Evolutionary conservation across 1,140 invertebrate species (phyloP).

Genomic region (Lordiphosa mommai): DNA sequence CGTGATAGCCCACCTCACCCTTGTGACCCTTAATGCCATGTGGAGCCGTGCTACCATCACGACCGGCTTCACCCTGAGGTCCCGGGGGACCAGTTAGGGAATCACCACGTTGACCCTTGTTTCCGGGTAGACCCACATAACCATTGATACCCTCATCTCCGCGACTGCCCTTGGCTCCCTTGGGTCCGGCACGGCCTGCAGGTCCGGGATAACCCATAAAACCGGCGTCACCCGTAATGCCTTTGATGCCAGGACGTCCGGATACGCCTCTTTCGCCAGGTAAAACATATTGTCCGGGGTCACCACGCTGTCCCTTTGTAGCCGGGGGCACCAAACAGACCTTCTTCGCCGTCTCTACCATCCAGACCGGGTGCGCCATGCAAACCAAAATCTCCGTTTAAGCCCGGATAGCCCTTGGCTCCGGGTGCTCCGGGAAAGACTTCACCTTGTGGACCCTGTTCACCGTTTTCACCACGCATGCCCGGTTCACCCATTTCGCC

Average conservation of each 20-base stretch:
- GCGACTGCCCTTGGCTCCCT: constrained; percentile 53
- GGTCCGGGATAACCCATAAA: constrained; percentile 42
- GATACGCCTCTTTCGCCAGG: constrained; percentile 76
- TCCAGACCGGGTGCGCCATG: constrained; percentile 79
- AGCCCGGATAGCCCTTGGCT: constrained; percentile 81
- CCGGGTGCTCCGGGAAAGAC: constrained; percentile 79
- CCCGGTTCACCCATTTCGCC: constrained; percentile 61
- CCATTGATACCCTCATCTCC: constrained; percentile 80
- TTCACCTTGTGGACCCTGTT: constrained; percentile 50
- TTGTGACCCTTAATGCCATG: constrained; percentile 83
- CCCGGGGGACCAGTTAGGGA: constrained; percentile 82
- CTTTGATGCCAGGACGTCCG: constrained; percentile 79
- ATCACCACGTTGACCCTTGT: constrained; percentile 82
- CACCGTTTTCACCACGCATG: constrained; percentile 31
- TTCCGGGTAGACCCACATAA: constrained; percentile 63
- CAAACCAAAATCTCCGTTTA: constrained; percentile 58
- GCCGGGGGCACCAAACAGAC: constrained; percentile 79
- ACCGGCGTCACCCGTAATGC: constrained; percentile 80
- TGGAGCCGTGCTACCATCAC: constrained; percentile 81
- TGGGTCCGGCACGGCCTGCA: constrained; percentile 42
- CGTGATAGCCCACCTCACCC: constrained; percentile 79
- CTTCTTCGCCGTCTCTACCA: constrained; percentile 79
- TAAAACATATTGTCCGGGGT: constrained; percentile 79
- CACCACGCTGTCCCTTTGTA: constrained; percentile 81
- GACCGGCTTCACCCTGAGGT: constrained; percentile 81